Evolutionary conservation across 2,888 invertebrate species (phyloP).

Genomic region (Heliconius charithonia): DNA sequence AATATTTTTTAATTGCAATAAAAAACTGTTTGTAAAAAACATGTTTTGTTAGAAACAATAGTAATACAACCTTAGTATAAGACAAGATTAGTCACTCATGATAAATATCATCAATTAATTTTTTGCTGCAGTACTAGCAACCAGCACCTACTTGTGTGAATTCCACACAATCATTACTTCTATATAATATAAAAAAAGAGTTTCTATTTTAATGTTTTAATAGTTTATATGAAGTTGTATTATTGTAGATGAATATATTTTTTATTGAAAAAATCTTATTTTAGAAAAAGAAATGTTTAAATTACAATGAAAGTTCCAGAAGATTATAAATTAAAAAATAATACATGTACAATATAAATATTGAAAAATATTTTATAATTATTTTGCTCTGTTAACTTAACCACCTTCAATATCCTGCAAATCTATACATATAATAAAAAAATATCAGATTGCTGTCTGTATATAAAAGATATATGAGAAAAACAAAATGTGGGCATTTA

Average conservation of each 20-base stretch:
- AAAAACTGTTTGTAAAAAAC: constrained; percentile 32
- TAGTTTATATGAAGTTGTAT: background rate
- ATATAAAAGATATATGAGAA: too few relatives aligned
- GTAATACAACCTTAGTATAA: constrained; percentile 41
- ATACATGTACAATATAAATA: too few relatives aligned
- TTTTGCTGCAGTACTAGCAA: constrained; percentile 40
- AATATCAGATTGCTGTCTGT: too few relatives aligned
- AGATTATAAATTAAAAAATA: too few relatives aligned
- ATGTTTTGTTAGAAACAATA: constrained; percentile 43
- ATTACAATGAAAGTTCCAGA: too few relatives aligned
- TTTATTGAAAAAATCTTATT: too few relatives aligned
- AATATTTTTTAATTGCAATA: constrained; percentile 19
- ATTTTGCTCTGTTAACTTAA: too few relatives aligned
- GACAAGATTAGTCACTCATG: constrained; percentile 47
- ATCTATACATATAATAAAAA: too few relatives aligned
- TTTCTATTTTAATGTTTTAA: constrained; percentile 11
- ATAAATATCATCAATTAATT: constrained; percentile 48
- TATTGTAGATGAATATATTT: background rate
- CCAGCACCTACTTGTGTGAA: constrained; percentile 38
- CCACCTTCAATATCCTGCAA: too few relatives aligned
- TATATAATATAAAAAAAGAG: constrained; percentile 26
- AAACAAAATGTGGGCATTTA: too few relatives aligned
- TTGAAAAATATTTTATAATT: too few relatives aligned
- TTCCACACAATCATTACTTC: constrained; percentile 43
- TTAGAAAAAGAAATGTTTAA: too few relatives aligned